phyloP scores from a whole-genome alignment of 2,113 vertebrate genomes.

The Pygoscelis antarcticus region DNA sequence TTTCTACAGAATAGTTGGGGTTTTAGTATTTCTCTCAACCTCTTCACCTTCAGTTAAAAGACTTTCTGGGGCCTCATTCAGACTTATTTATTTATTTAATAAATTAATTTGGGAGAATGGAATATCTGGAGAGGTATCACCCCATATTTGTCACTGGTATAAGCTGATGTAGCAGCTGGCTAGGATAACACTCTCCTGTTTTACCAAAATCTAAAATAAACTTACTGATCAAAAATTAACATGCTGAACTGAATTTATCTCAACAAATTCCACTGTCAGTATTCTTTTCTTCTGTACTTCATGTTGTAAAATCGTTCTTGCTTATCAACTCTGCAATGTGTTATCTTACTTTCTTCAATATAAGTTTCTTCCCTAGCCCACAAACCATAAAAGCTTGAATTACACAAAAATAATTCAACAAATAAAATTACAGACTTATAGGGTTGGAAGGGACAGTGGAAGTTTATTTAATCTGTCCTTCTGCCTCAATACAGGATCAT shows the following conservation, averaged over 20 bases:
- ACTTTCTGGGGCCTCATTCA: background rate
- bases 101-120: background rate
- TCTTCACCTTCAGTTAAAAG: background rate
- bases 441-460: background rate
- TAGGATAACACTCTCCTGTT: background rate
- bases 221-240: background rate
- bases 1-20: background rate
- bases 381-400: background rate
- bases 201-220: background rate
- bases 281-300: background rate
- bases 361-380: background rate
- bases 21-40: background rate
- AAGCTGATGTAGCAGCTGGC: background rate
- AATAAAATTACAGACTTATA: background rate
- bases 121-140: background rate
- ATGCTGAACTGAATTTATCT: background rate
- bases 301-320: background rate
- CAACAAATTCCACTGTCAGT: background rate
- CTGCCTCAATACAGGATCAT: background rate
- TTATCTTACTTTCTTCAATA: background rate
- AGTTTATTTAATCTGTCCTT: background rate
- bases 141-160: background rate
- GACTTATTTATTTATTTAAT: background rate
- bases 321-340: background rate
- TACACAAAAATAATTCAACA: background rate